Evolutionary conservation across 2,888 invertebrate genomes (phyloP), one percentile per base, ranked within the genome.

Genomic region (Galerucella calmariensis): DNA sequence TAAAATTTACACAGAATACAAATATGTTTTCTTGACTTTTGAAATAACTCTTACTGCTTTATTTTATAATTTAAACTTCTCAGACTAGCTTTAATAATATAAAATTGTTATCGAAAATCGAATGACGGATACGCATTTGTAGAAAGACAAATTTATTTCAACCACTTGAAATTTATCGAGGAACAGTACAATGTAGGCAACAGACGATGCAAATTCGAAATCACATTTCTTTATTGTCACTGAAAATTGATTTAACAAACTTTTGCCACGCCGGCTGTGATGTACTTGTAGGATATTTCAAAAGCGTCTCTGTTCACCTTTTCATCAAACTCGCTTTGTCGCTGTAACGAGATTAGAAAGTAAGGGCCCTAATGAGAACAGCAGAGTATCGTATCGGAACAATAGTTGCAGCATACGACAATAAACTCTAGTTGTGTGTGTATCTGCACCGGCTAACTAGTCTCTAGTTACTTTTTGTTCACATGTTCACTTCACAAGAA

Each of bases 201-300:
- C 27, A 61, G n/a, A 61, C 41, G 61, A n/a, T 14, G 61, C 61
- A 27, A 61, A 35, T 61, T 12, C 35, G 6, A 61, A 27, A 35
- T 61, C 27, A 4, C n/a, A 61, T 41, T 61, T 61, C 62, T 62
- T 35, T 41, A 62, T 41, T 62, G n/a, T 62, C n/a, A n/a, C 16
- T 35, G 41, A 41, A 41, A 62, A 62, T 62, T 35, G n/a, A 41
- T 62, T 35, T 41, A 62, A 62, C 35, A 62, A 62, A 62, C 62
- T 62, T 62, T 62, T 62, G 41, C 20, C 27, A 41, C 35, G 35
- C 35, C 1, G 35, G 35, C 35, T 62, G 41, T 62, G 62, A 41
- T 56, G 56, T 20, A 2, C 20, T 56, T 20, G 9, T 10, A 20
- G 56, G 20, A 56, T 56, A 56, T 56, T 56, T 56, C 56, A 56